Conservation (phyloP, 2,113 vertebrate genomes). For the Aepyceros melampus region DNA sequence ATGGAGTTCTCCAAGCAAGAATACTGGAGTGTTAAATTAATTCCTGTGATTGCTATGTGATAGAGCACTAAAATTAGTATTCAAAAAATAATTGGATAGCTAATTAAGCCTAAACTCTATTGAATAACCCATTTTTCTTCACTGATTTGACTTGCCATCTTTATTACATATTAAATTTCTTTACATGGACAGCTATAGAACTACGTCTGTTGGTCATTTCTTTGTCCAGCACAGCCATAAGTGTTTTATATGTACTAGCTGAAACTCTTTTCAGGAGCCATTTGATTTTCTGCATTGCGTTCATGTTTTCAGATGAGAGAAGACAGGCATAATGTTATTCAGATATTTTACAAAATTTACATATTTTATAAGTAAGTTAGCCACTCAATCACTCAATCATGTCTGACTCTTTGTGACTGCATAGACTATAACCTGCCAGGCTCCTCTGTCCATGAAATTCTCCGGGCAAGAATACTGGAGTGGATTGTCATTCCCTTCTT, state of each 20-base stretch:
- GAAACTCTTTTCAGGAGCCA: neutral
- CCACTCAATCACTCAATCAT: too few relatives aligned
- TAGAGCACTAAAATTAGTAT: neutral
- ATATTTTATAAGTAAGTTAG: too few relatives aligned
- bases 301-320: neutral
- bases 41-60: neutral
- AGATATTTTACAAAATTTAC: too few relatives aligned
- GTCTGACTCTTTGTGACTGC: fast-evolving
- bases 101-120: neutral
- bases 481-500: neutral
- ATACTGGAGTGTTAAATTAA: neutral
- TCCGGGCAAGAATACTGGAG: neutral
- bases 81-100: neutral
- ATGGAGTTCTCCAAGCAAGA: neutral
- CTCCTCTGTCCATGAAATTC: too few relatives aligned
- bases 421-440: too few relatives aligned
- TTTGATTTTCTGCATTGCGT: neutral
- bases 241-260: neutral
- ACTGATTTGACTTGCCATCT: neutral
- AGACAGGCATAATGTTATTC: too few relatives aligned
- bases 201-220: neutral
- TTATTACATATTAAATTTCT: neutral
- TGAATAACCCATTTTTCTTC: neutral
- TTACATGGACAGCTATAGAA: neutral
- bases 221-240: neutral